These are phyloP conservation scores for Zaprionus africanus DNA, from an alignment of 1,140 invertebrate species.

Conservation along the genomic window DNA sequence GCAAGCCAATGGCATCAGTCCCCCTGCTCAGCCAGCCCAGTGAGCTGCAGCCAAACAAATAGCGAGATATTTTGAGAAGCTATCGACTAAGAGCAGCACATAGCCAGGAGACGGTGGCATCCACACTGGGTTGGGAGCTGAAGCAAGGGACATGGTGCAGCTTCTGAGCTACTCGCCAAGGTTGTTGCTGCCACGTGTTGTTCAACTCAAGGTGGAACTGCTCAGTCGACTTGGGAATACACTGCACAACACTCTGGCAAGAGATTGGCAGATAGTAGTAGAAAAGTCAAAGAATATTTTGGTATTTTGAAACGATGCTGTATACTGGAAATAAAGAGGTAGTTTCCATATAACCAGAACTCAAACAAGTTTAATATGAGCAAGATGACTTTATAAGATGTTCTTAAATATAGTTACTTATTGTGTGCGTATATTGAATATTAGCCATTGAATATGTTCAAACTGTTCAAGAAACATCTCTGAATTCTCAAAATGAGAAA, in stretches of 20 bases:
- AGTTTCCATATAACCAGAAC: no score
- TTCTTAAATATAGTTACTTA: no score
- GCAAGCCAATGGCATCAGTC: conserved; percentile 43
- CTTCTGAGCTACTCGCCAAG: not conserved
- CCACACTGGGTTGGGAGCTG: not conserved
- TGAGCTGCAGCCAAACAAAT: conserved; percentile 46
- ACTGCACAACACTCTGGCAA: not conserved
- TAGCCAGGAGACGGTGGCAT: not conserved
- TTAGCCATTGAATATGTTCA: no score
- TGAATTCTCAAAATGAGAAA: no score
- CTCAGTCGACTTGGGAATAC: not conserved
- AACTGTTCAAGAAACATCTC: not conserved
- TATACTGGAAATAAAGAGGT: no score
- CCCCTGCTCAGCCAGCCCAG: conserved; percentile 1
- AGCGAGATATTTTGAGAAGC: conserved; percentile 48
- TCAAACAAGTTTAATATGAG: no score
- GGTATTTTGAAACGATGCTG: no score
- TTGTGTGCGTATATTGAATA: no score
- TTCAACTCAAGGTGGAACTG: not conserved
- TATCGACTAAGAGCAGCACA: conserved; percentile 43
- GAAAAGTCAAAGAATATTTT: not conserved
- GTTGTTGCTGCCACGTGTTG: not conserved
- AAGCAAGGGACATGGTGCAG: not conserved
- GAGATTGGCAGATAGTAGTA: not conserved
- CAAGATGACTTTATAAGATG: no score